phyloP scores from a whole-genome alignment of 2,797 vertebrate genomes.

The Rachycentron canadum region DNA sequence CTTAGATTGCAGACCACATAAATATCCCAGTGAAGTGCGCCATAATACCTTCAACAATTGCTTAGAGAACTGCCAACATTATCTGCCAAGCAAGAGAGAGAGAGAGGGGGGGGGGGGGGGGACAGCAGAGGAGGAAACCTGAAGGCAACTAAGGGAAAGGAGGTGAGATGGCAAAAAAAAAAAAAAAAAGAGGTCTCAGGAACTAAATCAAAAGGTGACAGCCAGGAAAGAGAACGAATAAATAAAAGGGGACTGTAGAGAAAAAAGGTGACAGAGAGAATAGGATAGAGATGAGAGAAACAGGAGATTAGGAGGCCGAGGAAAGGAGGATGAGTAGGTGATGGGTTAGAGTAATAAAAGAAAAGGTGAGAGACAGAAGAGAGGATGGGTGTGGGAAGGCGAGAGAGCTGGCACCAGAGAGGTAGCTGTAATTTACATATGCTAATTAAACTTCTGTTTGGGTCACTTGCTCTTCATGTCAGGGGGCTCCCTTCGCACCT shows the following conservation, averaged over 20 bases:
- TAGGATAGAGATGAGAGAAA: constrained; percentile 29
- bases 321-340: constrained; percentile 39
- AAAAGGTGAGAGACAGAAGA: constrained; percentile 52
- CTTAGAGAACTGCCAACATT: constrained; percentile 50
- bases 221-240: constrained; percentile 30
- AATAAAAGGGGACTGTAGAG: constrained; percentile 37
- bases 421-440: constrained; percentile 71
- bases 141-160: background rate
- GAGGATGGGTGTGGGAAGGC: constrained; percentile 14
- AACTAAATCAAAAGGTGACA: constrained; percentile 60
- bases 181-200: constrained; percentile 21
- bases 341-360: constrained; percentile 51
- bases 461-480: constrained; percentile 72
- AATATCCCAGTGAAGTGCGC: constrained; percentile 62
- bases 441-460: constrained; percentile 79
- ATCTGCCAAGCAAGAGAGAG: constrained; percentile 34
- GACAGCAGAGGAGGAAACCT: constrained; percentile 1
- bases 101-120: background rate
- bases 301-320: constrained; percentile 31
- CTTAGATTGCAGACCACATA: constrained; percentile 59
- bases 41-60: constrained; percentile 66
- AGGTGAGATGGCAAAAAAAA: constrained; percentile 20
- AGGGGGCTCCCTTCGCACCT: constrained; percentile 44
- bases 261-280: constrained; percentile 28
- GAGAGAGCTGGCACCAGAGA: constrained; percentile 29